Evolutionary conservation across 2,113 vertebrate species (phyloP), one percentile per base, ranked within the genome.

Genomic region (Craseonycteris thonglongyai): DNA sequence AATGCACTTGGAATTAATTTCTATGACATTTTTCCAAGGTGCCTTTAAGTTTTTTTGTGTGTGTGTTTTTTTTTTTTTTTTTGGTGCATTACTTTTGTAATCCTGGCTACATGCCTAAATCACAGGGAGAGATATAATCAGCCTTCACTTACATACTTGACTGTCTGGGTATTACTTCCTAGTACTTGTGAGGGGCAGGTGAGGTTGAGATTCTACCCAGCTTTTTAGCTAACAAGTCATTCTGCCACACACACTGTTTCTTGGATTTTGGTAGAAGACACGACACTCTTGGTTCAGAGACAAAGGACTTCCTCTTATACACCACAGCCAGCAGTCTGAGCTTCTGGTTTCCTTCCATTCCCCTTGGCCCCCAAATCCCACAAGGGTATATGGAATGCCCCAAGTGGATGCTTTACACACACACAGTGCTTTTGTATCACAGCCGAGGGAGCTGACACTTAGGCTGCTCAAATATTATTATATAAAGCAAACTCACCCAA

Each of bases 1-100:
- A 71, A 95, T 59, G 21, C 10, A 89, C 71, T 75, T 28, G 86
- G 21, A 75, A 83, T 35, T 86, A 65, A 81, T 74, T 92, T 84
- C 30, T 61, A 26, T 33, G 56, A 79, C 1, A 22, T 90, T 72
- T 88, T 38, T 49, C 38, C 33, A 54, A 94, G 42, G 7, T 85
- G 0, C 22, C 38, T 91, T 96, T 81, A 63, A 4, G 59, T 68
- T 88, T 71, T 68, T 79, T n/a, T n/a, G n/a, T n/a, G n/a, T n/a
- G n/a, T n/a, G n/a, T n/a, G n/a, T n/a, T n/a, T n/a, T n/a, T n/a
- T n/a, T n/a, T n/a, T n/a, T n/a, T n/a, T n/a, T n/a, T n/a, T n/a
- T n/a, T n/a, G n/a, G 2, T 71, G 12, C 14, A 58, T 61, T 56
- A 5, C 2, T 88, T 19, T 56, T 87, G 8, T 49, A 86, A 86